phyloP scores from a whole-genome alignment of 2,113 vertebrate genomes.

The Rynchops niger region DNA sequence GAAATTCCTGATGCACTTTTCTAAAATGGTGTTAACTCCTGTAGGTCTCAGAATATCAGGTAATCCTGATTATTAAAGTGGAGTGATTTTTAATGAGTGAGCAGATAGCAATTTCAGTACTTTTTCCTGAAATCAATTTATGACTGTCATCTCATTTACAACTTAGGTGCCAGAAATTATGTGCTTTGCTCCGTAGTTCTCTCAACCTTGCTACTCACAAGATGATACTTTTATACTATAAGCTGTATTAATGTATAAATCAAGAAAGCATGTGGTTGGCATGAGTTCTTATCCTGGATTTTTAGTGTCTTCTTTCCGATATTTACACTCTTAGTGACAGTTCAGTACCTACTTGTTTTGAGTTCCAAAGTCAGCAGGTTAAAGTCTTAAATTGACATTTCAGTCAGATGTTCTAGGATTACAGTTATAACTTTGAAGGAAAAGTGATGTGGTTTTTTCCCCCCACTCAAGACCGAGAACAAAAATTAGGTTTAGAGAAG shows the following conservation, averaged over 20 bases:
- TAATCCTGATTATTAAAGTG: constrained; percentile 48
- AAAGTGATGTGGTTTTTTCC: background rate
- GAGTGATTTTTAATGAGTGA: constrained; percentile 13
- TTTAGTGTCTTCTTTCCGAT: constrained; percentile 12
- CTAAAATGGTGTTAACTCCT: background rate
- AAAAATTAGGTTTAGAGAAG: background rate
- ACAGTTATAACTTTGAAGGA: background rate
- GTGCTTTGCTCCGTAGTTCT: constrained; percentile 40
- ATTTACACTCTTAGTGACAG: constrained; percentile 35
- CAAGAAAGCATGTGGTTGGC: background rate
- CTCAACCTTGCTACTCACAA: constrained; percentile 19
- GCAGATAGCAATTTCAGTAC: background rate
- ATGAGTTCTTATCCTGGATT: constrained; percentile 64
- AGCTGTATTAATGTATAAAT: constrained; percentile 66
- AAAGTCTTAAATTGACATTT: constrained; percentile 44
- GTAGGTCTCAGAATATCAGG: background rate
- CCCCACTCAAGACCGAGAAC: background rate
- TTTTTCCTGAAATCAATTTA: constrained; percentile 40
- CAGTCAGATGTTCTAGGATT: background rate
- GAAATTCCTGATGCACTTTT: background rate
- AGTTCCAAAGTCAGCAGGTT: constrained; percentile 27
- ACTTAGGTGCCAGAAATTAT: constrained; percentile 39
- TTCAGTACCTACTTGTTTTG: constrained; percentile 2
- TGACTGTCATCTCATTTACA: constrained; percentile 46
- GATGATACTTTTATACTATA: constrained; percentile 50